Base-by-base conservation (phyloP, 1,140 invertebrate species). In the Cotesia vestalis region DNA sequence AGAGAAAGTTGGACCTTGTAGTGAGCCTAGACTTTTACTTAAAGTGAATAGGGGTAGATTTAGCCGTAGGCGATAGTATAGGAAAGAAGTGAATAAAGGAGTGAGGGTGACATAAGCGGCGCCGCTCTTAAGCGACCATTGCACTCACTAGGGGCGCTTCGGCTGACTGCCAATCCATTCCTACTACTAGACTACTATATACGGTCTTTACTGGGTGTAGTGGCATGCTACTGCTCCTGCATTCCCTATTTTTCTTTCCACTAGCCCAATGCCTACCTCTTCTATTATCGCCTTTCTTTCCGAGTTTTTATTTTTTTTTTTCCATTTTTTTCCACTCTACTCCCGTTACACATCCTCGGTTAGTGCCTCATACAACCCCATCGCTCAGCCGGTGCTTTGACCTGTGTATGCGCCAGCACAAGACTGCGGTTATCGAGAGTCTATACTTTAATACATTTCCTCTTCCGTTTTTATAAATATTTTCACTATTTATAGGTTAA, bases 121-220 rank as follows among this genome's bases (percentile, higher is more conserved):
- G 77, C 77, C 76, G 76, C 76, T 78, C 78, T 79, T 78, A 80
- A 78, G 78, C 78, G 78, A 76, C 76, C 78, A 73, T 77, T 78
- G 78, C 78, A 76, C 78, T 75, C 77, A 70, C 67, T 73, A 75
- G 74, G 74, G 72, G 74, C 74, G 59, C 59, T 38, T 53, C 69
- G 73, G 73, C 75, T 75, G 69, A 66, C 74, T 76, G 77, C 73
- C 75, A 74, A 76, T 77, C 74, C 72, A 74, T 68, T 69, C n/a
- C 38, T 34, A n/a, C 40, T 46, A 46, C 40, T 46, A 46, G 2
- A 46, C 40, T 46, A 46, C 40, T 46, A 46, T 11, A 2, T 46
- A 11, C 40, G 5, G 8, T 46, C 6, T 11, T 46, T 46, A 11
- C 40, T 9, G 40, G 6, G 40, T 46, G 40, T 46, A 11, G 6